Base-by-base conservation (phyloP, 2,888 invertebrate species). In the Melipona beecheii region DNA sequence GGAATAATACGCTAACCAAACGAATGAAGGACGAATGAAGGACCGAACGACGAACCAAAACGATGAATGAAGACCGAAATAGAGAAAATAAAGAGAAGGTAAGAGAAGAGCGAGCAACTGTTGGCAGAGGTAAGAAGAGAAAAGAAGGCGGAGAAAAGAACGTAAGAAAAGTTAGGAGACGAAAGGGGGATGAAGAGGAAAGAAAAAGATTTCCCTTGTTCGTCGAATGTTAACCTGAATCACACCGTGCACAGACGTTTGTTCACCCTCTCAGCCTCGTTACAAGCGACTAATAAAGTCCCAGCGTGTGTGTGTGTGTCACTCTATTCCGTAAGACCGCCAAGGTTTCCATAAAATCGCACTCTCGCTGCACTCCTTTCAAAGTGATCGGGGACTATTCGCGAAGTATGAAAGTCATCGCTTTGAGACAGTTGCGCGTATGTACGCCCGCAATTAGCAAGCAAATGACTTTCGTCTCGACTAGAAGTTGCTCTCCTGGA, bases 141-240 rank as follows among this genome's bases (percentile, higher is more conserved):
- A 13, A 9, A 19, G 19, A 11, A 9, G 11, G 11, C 3, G 31
- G 43, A 50, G 56, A 56, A 36, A 60, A 4, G 17, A 60, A 27
- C 15, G 17, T 6, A 24, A 17, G 17, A 27, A 60, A 9, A 60
- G 19, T 4, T 3, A 19, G 27, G 3, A 3, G 24, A 17, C 17
- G 24, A 66, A 49, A 21, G 6, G 27, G 5, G 27, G 24, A 21
- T 13, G 19, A 31, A 52, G 27, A 52, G 6, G 15, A 24, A n/a
- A 54, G 21, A 6, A 21, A 31, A 54, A 15, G 13, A 52, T 27
- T 58, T 66, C 82, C 79, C 79, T 43, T 43, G 80, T 86, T 74
- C 83, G 73, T 78, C 85, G 84, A 88, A 90, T 84, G 87, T 87
- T 88, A 90, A 88, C 88, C 79, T 79, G 85, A 86, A 86, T 90